Conservation (phyloP, 2,888 invertebrate genomes). For the Suillia variegata region DNA sequence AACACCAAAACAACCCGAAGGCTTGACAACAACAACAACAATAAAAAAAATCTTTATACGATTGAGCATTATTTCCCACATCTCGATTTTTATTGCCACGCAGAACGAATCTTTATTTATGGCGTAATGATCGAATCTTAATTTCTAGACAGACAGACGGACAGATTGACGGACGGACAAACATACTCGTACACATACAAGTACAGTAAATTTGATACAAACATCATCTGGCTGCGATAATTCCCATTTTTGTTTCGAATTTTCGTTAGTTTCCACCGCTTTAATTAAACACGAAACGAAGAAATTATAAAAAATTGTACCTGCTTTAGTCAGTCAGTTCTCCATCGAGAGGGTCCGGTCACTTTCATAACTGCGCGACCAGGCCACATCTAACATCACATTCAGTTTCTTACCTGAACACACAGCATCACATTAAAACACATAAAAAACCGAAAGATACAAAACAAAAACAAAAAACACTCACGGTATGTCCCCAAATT, state of each 20-base stretch:
- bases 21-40: too few species aligned
- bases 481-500: constrained; percentile 48
- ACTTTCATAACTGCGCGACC: constrained; percentile 20
- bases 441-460: not conserved
- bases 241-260: constrained; percentile 42
- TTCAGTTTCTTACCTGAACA: not conserved
- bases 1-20: too few species aligned
- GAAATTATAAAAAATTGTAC: constrained; percentile 53
- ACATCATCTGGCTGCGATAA: constrained; percentile 42
- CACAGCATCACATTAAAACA: not conserved
- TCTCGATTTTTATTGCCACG: constrained; percentile 34
- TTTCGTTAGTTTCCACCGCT: constrained; percentile 52
- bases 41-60: too few species aligned
- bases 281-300: constrained; percentile 53
- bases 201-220: not conserved
- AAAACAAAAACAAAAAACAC: not conserved
- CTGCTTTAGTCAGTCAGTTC: too few species aligned
- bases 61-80: constrained; percentile 27
- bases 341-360: too few species aligned
- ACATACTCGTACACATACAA: not conserved
- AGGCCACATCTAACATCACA: constrained; percentile 11
- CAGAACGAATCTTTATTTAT: constrained; percentile 51
- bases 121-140: constrained; percentile 44
- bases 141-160: not conserved
- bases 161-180: not conserved